Evolutionary conservation across 2,888 invertebrate genomes (phyloP).

Genomic region (Nebria salina): DNA sequence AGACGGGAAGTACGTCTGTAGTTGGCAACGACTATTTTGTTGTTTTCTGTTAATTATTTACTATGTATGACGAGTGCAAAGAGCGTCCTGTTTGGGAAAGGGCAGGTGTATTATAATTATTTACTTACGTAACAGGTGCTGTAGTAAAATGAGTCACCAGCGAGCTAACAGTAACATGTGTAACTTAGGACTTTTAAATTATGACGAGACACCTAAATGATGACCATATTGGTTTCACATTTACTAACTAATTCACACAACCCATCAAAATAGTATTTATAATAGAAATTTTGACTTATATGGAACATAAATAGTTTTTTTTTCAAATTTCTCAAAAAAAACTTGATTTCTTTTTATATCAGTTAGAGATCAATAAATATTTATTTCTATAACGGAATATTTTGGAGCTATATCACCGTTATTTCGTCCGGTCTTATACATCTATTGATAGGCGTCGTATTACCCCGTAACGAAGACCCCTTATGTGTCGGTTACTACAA

Average conservation of each 20-base stretch:
- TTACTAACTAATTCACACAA: background rate
- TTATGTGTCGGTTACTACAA: no score
- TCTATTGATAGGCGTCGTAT: no score
- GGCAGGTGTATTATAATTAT: constrained; percentile 24
- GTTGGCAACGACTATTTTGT: constrained; percentile 13
- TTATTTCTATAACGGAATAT: no score
- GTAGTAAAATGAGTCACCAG: constrained; percentile 23
- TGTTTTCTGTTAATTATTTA: constrained; percentile 12
- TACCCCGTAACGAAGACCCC: no score
- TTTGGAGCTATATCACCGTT: no score
- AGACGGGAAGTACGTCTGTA: background rate
- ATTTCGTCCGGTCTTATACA: no score
- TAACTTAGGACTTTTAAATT: constrained; percentile 6
- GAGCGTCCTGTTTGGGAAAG: constrained; percentile 16
- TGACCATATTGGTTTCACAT: background rate
- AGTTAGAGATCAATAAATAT: no score
- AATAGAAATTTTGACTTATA: no score
- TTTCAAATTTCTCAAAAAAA: no score
- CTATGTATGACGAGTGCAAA: background rate
- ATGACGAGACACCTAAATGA: background rate
- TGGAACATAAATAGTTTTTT: no score
- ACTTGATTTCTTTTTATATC: no score
- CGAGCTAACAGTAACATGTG: constrained; percentile 25
- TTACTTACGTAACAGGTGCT: constrained; percentile 20
- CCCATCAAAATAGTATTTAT: background rate